These are phyloP conservation scores for Leontopithecus rosalia DNA, from an alignment of 2,797 vertebrate genomes.

Conservation along the genomic window DNA sequence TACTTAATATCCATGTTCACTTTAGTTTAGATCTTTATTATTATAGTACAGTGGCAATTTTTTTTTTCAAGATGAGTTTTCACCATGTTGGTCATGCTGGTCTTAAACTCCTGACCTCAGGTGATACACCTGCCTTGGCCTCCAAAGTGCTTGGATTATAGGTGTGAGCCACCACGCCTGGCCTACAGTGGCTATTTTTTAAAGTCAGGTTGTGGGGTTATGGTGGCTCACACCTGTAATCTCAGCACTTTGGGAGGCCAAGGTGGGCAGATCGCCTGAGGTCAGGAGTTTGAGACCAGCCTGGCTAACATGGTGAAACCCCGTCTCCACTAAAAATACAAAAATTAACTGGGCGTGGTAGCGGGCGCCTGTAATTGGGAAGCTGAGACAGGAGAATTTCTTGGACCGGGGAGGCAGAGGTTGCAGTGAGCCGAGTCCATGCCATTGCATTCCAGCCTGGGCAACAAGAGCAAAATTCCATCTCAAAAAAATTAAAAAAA, in stretches of 20 bases:
- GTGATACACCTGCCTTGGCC: too few species aligned
- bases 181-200: neutral
- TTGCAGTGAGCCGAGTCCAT: neutral
- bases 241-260: too few species aligned
- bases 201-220: neutral
- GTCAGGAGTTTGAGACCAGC: neutral
- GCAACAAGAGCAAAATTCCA: neutral
- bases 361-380: neutral
- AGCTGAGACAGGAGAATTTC: neutral
- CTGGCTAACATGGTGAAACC: neutral
- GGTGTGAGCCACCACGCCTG: too few species aligned
- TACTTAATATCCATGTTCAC: constrained; percentile 10
- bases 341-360: neutral
- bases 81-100: too few species aligned
- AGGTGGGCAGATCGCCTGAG: neutral
- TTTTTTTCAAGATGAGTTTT: neutral
- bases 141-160: too few species aligned
- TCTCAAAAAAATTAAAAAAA: neutral
- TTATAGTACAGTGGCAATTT: neutral
- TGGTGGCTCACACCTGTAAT: too few species aligned
- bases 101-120: too few species aligned
- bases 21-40: constrained; percentile 49
- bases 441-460: neutral
- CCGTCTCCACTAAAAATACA: neutral
- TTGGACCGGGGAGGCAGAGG: neutral